Evolutionary conservation across 2,888 invertebrate species (phyloP), one percentile per base, ranked within the genome.

Genomic region (Ornithoptera alexandrae): DNA sequence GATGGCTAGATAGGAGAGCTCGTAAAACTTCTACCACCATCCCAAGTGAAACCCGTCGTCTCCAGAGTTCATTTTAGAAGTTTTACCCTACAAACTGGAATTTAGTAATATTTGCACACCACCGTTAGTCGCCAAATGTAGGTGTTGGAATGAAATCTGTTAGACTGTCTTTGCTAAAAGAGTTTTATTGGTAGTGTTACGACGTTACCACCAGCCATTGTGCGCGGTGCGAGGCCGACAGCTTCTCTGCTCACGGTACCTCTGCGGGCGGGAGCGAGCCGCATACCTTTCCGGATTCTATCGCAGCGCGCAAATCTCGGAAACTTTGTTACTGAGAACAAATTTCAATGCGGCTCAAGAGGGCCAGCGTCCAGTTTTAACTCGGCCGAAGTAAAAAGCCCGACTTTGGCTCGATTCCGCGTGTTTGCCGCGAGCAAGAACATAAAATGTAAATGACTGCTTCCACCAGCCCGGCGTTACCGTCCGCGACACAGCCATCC

Each of bases 211-310:
- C 6, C 39, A 10, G 10, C 8, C 39, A 39, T 39, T 39, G 39
- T 39, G 39, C 39, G 10, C 4, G 39, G 39, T 39, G 39, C 39
- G 7, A 7, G 1, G 39, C 10, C 10, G 8, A 5, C 10, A 46
- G 46, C 15, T 0, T 1, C 2, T 3, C 24, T 58, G 57, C 18
- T 57, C 42, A 67, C 30, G n/a, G 17, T 53, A 67, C 56, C n/a
- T 18, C 24, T 17, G 7, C 62, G 18, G 46, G 8, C 18, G 39
- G n/a, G 71, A 79, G 76, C 78, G 69, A 78, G 81, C 77, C 74
- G 76, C 80, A 79, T 81, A 75, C 81, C 84, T 81, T 81, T 83
- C 84, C 78, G 78, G 81, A 81, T 81, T 79, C 77, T 83, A 78
- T 79, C 78, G 73, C 62, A 24, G 71, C 72, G 76, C 71, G 75